Evolutionary conservation across 2,797 vertebrate species (phyloP).

Genomic region (Falco concolor): DNA sequence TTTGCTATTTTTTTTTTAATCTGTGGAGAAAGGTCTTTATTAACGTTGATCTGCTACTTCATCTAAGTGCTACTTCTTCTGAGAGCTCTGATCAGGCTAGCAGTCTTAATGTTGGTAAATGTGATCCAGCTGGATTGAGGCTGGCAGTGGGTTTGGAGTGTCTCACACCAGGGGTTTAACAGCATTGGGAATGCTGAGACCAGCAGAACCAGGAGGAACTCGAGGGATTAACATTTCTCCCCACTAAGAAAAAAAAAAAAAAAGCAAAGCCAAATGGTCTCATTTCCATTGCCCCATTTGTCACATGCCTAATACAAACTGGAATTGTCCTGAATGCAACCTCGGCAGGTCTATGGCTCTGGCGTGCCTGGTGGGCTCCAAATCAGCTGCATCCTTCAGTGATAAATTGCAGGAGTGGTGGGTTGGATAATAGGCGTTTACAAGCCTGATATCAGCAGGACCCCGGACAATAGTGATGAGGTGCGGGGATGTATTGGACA

Average conservation of each 20-base stretch:
- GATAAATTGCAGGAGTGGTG: neutral
- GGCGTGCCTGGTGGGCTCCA: neutral
- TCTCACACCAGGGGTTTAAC: neutral
- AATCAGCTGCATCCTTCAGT: neutral
- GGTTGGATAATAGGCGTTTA: neutral
- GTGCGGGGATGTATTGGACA: neutral
- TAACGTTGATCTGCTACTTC: neutral
- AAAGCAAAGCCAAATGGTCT: neutral
- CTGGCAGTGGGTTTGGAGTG: neutral
- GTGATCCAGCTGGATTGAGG: neutral
- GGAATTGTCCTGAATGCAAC: neutral
- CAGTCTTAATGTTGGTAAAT: neutral
- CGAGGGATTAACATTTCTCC: neutral
- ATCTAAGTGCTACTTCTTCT: neutral
- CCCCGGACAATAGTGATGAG: neutral
- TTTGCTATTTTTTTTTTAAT: conserved; percentile 8
- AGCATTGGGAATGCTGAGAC: neutral
- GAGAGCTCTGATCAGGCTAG: neutral
- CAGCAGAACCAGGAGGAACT: neutral
- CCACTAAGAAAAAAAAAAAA: neutral
- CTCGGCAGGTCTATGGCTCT: neutral
- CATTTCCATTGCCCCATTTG: neutral
- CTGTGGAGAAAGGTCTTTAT: conserved; percentile 1
- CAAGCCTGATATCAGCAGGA: neutral
- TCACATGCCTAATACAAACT: neutral